Percentiles rank a stretch among this genome's conserved stretches.
phyloP scores from a whole-genome alignment of 2,888 invertebrate species.

The Cosmia pyralina region DNA sequence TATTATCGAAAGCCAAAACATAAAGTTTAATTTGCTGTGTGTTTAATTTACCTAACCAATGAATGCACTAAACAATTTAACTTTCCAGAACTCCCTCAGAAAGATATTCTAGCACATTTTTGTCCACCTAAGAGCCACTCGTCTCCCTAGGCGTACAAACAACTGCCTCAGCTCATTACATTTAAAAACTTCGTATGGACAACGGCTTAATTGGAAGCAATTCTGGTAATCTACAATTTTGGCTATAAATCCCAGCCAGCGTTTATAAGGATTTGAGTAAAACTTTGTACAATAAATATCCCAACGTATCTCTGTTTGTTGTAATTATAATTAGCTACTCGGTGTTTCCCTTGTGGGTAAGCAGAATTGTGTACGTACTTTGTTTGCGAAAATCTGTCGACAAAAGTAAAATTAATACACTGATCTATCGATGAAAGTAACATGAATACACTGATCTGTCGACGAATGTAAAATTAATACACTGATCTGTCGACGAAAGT shows the following conservation, averaged over 20 bases:
- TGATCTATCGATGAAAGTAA: neutral
- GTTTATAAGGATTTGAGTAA: slow-evolving; percentile 57
- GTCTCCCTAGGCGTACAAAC: slow-evolving; percentile 36
- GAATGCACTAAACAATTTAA: neutral
- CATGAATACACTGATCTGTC: neutral
- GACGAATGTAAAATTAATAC: too few relatives aligned
- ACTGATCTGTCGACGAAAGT: too few relatives aligned
- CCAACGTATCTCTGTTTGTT: slow-evolving; percentile 40
- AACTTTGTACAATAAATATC: slow-evolving; percentile 67
- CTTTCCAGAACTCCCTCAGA: neutral
- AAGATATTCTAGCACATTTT: neutral
- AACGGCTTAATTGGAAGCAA: slow-evolving; percentile 63
- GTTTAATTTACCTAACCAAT: neutral
- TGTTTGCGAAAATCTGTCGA: neutral
- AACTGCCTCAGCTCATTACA: slow-evolving; percentile 41
- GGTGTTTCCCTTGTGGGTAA: slow-evolving; percentile 9
- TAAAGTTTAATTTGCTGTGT: neutral
- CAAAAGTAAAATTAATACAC: neutral
- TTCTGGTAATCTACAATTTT: slow-evolving; percentile 57
- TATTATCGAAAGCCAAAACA: neutral
- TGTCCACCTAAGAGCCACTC: slow-evolving; percentile 13
- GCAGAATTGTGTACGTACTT: neutral
- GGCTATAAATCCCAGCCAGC: slow-evolving; percentile 60
- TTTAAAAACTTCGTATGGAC: slow-evolving; percentile 53
- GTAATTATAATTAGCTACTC: slow-evolving; percentile 37